Evolutionary conservation across 2,113 vertebrate species (phyloP), one percentile per base, ranked within the genome.

Genomic region (Lichenostomus cassidix): DNA sequence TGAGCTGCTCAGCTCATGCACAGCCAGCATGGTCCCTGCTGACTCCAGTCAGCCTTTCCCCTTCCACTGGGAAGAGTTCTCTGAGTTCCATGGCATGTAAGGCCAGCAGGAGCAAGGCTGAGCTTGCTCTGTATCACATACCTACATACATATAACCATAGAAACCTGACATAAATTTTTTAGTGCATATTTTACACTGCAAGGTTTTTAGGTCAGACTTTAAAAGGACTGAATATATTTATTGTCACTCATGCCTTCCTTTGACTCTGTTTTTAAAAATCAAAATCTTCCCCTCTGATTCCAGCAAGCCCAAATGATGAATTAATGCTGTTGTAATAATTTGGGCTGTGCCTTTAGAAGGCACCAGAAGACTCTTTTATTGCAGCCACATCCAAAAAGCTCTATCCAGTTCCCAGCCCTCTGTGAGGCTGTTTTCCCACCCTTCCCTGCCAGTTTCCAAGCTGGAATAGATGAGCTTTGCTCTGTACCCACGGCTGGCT

Each of bases 161-260:
- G 94, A 78, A 95, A 93, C 86, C 83, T 62, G 65, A 73, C 73
- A 93, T 94, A 44, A 95, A 94, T 84, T 73, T 95, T 96, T 94
- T 56, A 96, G 49, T 53, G 73, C 23, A 4, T 75, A 64, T 92
- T 87, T 96, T 81, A 86, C 35, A 69, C 49, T 29, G 49, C 41
- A 50, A 81, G 83, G 28, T 24, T 94, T 94, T 96, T 94, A 81
- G 94, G 83, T 89, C 85, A 92, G 49, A 11, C 41, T 94, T 96
- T 95, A 64, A 90, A 93, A 94, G 60, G 53, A 78, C 23, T 42
- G 79, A 49, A 22, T 64, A 3, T 20, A 2, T 39, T 41, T 83
- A 64, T 68, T 93, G 69, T 52, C 41, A 33, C 21, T 89, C 60
- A 29, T 23, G 23, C 25, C 33, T 68, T 37, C 42, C 20, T 95